Conservation (phyloP, 2,113 vertebrate species). For the Scopus umbretta region DNA sequence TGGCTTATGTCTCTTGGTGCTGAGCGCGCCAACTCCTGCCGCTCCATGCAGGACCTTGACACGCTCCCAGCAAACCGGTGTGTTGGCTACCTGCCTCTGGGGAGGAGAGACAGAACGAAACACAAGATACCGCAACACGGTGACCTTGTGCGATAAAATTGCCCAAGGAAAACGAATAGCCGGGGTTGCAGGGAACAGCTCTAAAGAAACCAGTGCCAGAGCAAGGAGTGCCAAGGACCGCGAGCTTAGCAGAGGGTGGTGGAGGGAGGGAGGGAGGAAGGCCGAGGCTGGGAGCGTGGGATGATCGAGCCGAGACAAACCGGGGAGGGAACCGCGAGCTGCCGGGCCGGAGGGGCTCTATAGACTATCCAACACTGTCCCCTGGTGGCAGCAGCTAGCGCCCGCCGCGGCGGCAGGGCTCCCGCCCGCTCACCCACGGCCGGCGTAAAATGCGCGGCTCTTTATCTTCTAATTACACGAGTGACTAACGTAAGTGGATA, state of each 20-base stretch:
- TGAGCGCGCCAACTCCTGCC: neutral
- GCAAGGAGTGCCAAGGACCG: neutral
- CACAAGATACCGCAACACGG: neutral
- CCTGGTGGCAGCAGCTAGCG: neutral
- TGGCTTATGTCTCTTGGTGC: neutral
- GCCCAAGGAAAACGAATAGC: neutral
- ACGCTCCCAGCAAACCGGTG: neutral
- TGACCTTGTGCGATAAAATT: neutral
- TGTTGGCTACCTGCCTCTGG: neutral
- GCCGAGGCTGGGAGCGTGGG: neutral
- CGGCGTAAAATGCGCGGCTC: neutral
- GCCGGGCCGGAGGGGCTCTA: neutral
- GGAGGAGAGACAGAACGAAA: neutral
- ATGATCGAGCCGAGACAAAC: neutral
- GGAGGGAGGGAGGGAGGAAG: neutral
- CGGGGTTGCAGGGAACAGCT: neutral
- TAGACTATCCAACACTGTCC: conserved; percentile 39
- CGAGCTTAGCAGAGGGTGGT: neutral
- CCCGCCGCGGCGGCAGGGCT: neutral
- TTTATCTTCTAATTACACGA: neutral
- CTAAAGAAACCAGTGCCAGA: neutral
- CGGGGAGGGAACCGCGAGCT: neutral
- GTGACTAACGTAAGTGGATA: neutral
- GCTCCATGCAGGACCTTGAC: neutral
- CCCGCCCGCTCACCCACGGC: neutral